phyloP scores from a whole-genome alignment of 2,888 invertebrate genomes.

The Dastarcus helophoroides region DNA sequence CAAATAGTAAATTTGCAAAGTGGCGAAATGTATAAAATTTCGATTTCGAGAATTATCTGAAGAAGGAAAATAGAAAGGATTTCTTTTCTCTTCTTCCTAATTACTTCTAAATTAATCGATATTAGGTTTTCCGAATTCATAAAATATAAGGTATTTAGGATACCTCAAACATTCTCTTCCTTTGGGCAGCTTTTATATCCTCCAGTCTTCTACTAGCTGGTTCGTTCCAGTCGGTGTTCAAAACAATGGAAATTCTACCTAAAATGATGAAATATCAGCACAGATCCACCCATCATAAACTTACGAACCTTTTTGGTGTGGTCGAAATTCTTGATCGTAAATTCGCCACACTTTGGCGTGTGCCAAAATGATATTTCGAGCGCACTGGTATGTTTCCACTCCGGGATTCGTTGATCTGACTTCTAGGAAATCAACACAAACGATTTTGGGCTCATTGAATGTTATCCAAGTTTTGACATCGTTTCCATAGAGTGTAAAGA shows the following conservation, averaged over 20 bases:
- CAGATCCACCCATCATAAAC: too few species aligned
- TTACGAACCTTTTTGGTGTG: conserved; percentile 6
- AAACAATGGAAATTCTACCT: conserved; percentile 45
- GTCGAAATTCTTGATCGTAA: conserved; percentile 32
- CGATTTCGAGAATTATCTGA: too few species aligned
- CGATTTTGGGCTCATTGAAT: conserved; percentile 19
- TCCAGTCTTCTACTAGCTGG: conserved; percentile 37
- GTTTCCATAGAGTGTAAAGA: conserved; percentile 19
- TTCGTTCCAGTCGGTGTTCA: conserved; percentile 41
- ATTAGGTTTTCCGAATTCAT: too few species aligned
- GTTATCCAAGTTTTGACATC: conserved; percentile 22
- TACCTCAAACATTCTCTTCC: conserved; percentile 43
- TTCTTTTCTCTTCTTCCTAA: too few species aligned
- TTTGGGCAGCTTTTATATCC: conserved; percentile 41
- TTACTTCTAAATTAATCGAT: too few species aligned
- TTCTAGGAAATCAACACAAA: conserved; percentile 15
- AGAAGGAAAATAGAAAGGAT: background rate
- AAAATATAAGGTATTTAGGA: too few species aligned
- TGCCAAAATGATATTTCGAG: conserved; percentile 33
- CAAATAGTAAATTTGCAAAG: too few species aligned
- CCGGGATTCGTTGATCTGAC: conserved; percentile 14
- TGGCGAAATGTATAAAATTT: background rate
- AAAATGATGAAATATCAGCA: too few species aligned
- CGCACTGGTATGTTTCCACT: conserved; percentile 21
- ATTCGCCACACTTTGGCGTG: conserved; percentile 38